phyloP scores from a whole-genome alignment of 2,113 vertebrate species.

The Meles meles region DNA sequence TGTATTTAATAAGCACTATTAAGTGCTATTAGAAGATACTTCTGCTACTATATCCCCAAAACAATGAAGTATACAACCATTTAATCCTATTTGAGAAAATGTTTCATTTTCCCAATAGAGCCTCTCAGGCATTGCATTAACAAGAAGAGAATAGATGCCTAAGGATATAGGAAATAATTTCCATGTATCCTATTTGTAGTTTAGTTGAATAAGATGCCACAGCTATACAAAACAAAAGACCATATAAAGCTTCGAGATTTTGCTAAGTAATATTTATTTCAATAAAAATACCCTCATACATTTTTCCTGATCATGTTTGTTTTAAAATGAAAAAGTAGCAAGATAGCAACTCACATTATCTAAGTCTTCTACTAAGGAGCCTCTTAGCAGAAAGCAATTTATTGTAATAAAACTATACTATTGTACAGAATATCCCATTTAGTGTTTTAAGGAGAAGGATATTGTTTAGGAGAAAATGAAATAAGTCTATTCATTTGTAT shows the following conservation, averaged over 20 bases:
- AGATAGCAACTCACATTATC: background rate
- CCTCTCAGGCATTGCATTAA: conserved; percentile 18
- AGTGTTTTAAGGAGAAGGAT: background rate
- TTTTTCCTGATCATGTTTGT: conserved; percentile 11
- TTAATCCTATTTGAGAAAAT: conserved; percentile 37
- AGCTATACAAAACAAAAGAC: background rate
- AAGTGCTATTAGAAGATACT: background rate
- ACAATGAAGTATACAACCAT: background rate
- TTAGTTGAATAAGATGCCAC: background rate
- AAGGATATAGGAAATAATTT: conserved; percentile 10
- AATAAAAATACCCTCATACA: background rate
- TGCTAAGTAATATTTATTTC: background rate
- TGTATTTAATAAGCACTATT: background rate
- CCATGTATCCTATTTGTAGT: background rate
- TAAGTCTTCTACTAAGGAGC: background rate
- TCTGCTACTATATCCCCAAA: background rate
- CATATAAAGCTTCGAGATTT: background rate
- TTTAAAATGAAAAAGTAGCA: background rate
- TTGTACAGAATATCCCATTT: background rate
- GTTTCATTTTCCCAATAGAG: background rate
- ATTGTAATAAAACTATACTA: conserved; percentile 37
- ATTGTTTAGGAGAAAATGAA: background rate
- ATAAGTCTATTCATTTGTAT: background rate
- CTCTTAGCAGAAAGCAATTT: background rate
- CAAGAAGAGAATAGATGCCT: background rate